Evolutionary conservation across 2,888 invertebrate genomes (phyloP).

Genomic region (Yponomeuta plumbellus): DNA sequence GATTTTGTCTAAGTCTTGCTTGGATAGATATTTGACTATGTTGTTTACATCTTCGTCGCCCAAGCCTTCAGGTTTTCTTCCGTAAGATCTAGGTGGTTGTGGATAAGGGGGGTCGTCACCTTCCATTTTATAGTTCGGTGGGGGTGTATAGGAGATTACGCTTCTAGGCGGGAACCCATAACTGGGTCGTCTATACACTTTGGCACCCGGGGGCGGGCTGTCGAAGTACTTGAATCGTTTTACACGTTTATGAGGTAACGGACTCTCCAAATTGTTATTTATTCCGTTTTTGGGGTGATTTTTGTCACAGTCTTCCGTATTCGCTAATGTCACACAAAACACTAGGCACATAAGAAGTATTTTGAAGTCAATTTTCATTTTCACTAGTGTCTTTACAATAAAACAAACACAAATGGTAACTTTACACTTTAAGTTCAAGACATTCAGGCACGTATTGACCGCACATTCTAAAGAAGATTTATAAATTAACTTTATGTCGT

Average conservation of each 20-base stretch:
- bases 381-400: neutral
- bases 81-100: neutral
- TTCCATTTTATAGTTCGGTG: slow-evolving; percentile 41
- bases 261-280: neutral
- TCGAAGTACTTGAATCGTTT: slow-evolving; percentile 57
- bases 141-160: slow-evolving; percentile 53
- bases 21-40: slow-evolving; percentile 54
- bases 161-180: slow-evolving; percentile 32
- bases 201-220: slow-evolving; percentile 33
- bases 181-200: slow-evolving; percentile 46
- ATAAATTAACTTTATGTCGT: slow-evolving; percentile 17
- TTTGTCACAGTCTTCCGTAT: slow-evolving; percentile 34
- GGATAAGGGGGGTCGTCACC: slow-evolving; percentile 36
- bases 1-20: slow-evolving; percentile 59
- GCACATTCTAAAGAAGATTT: slow-evolving; percentile 15
- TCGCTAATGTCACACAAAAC: slow-evolving; percentile 35
- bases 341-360: slow-evolving; percentile 28
- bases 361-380: slow-evolving; percentile 25
- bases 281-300: neutral
- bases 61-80: slow-evolving; percentile 48
- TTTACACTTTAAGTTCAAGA: no score
- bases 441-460: no score
- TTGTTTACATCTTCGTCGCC: slow-evolving; percentile 57
- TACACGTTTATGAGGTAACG: slow-evolving; percentile 35
- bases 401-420: neutral